These are phyloP conservation scores for Cyprinus carpio DNA, from an alignment of 2,113 vertebrate species.

Conservation along the genomic window DNA sequence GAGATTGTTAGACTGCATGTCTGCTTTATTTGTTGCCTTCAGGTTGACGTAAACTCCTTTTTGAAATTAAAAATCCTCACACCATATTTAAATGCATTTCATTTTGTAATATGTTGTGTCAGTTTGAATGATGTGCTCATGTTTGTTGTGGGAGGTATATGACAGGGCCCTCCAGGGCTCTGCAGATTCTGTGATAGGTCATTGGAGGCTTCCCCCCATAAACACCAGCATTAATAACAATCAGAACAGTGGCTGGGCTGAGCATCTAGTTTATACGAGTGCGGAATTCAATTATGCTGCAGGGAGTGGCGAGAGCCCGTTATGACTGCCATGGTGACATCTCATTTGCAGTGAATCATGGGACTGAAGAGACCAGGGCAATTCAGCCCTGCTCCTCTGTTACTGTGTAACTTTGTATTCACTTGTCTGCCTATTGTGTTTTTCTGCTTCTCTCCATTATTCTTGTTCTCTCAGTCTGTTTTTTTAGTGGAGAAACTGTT, in stretches of 20 bases:
- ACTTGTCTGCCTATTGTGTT: not conserved
- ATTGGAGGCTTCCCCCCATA: conserved; percentile 67
- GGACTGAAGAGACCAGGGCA: conserved; percentile 60
- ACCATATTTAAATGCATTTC: not conserved
- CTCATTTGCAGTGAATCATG: conserved; percentile 81
- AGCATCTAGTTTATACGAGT: conserved; percentile 73
- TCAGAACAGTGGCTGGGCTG: conserved; percentile 38
- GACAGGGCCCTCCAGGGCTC: conserved; percentile 56
- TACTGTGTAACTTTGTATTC: conserved; percentile 14
- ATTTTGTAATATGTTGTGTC: conserved; percentile 6
- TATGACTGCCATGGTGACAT: conserved; percentile 77
- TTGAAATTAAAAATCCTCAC: not conserved
- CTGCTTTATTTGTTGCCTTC: not conserved
- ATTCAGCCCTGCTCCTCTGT: conserved; percentile 29
- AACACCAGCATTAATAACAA: conserved; percentile 72
- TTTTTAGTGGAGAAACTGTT: not conserved
- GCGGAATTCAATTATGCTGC: conserved; percentile 76
- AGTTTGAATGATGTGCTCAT: not conserved
- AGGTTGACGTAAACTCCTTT: not conserved
- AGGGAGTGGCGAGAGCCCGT: conserved; percentile 65
- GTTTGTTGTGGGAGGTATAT: not conserved
- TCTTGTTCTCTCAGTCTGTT: not conserved
- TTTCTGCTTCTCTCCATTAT: conserved; percentile 39
- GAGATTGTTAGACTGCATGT: not conserved
- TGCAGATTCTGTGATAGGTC: conserved; percentile 61